Conservation (phyloP, 2,797 vertebrate species). For the Lepus townsendii region DNA sequence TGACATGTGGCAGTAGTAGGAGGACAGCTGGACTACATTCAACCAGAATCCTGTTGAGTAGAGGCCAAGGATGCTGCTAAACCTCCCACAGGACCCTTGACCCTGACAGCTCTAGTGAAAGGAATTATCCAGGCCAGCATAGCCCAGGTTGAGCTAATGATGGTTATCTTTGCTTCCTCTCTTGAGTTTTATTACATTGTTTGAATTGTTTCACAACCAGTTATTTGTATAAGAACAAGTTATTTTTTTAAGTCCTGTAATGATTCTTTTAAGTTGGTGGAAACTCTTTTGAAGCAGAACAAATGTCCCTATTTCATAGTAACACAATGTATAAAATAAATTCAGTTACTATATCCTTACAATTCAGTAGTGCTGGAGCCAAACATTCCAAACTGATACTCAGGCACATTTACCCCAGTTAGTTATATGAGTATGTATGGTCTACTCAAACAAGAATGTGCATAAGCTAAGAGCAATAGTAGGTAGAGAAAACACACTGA, state of each 20-base stretch:
- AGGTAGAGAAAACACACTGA: not conserved
- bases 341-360: not conserved
- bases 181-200: not conserved
- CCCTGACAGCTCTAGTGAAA: not conserved
- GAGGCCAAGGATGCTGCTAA: not conserved
- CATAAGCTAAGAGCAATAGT: not conserved
- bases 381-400: not conserved
- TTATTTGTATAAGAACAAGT: not conserved
- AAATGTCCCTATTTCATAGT: not conserved
- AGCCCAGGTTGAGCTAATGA: not conserved
- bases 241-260: not conserved
- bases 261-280: not conserved
- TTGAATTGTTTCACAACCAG: constrained; percentile 13
- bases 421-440: not conserved
- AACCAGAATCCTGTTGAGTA: not conserved
- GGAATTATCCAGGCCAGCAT: not conserved
- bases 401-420: not conserved
- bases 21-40: not conserved
- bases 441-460: not conserved
- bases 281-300: not conserved
- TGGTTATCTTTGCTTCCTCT: not conserved
- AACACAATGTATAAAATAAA: not conserved
- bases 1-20: not conserved
- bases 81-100: too few species aligned
- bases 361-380: not conserved